These are phyloP conservation scores for Drosophila tsacasi DNA, from an alignment of 1,140 invertebrate genomes.

Conservation along the genomic window DNA sequence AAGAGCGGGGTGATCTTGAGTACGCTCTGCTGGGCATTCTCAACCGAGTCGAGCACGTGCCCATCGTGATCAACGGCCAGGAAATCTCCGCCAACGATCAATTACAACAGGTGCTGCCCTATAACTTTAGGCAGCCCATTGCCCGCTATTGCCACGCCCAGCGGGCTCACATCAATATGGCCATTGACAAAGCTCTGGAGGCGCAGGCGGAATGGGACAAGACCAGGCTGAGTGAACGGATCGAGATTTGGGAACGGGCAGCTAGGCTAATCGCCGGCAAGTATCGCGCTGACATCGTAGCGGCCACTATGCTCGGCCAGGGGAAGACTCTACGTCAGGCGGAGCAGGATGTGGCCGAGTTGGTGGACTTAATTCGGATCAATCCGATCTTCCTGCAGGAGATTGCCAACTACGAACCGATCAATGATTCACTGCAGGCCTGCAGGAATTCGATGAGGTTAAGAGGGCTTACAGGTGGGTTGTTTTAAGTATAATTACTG, in stretches of 20 bases:
- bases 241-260: conserved; percentile 92
- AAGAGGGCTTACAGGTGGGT: conserved; percentile 87
- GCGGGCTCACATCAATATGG: conserved; percentile 92
- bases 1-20: conserved; percentile 92
- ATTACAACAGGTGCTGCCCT: conserved; percentile 45
- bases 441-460: conserved; percentile 93
- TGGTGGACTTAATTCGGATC: conserved; percentile 97
- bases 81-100: conserved; percentile 88
- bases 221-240: conserved; percentile 91
- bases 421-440: conserved; percentile 88
- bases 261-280: conserved; percentile 95
- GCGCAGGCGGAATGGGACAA: conserved; percentile 94
- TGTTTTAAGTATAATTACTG: background rate
- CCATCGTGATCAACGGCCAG: conserved; percentile 95
- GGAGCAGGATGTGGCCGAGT: conserved; percentile 98
- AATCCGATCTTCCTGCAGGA: conserved; percentile 94
- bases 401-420: conserved; percentile 91
- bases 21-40: conserved; percentile 87
- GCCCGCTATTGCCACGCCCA: conserved; percentile 89
- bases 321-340: conserved; percentile 97
- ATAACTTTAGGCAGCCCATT: conserved; percentile 36
- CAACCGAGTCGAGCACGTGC: conserved; percentile 90
- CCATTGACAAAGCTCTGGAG: conserved; percentile 91
- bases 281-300: conserved; percentile 95
- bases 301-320: conserved; percentile 98